phyloP scores from a whole-genome alignment of 2,888 invertebrate species.

The Byasa hedistus region DNA sequence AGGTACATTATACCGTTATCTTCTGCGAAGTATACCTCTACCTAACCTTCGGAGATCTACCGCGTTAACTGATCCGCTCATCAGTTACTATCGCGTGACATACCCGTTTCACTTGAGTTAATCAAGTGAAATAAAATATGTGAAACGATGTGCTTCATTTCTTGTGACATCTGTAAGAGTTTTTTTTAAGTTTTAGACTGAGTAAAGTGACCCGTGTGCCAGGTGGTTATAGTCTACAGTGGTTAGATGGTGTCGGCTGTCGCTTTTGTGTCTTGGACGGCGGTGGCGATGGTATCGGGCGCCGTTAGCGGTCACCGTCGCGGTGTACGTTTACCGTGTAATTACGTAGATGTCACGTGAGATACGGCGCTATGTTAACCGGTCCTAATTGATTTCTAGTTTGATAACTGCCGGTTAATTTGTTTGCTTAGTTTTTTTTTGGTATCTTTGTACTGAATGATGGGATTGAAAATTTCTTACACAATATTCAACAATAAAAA shows the following conservation, averaged over 20 bases:
- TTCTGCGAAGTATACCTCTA: no score
- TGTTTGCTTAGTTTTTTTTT: background rate
- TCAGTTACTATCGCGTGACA: no score
- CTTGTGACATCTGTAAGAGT: background rate
- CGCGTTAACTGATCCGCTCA: no score
- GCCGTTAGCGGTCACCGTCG: constrained; percentile 3
- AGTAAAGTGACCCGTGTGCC: background rate
- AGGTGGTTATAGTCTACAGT: background rate
- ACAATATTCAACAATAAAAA: no score
- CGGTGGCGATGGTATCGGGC: background rate
- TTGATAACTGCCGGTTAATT: constrained; percentile 9
- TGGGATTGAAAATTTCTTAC: no score
- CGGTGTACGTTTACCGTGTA: constrained; percentile 18
- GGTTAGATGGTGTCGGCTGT: background rate
- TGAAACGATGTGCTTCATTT: background rate
- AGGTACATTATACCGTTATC: no score
- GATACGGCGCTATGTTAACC: constrained; percentile 4
- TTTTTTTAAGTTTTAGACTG: background rate
- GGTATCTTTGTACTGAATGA: no score
- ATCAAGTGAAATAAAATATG: constrained; percentile 10
- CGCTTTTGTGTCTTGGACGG: background rate
- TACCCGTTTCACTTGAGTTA: constrained; percentile 1
- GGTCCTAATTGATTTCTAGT: constrained; percentile 20
- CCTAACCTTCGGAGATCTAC: no score
- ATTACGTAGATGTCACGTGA: constrained; percentile 19